Evolutionary conservation across 2,797 vertebrate species (phyloP), one percentile per base, ranked within the genome.

Genomic region (Silurus lanzhouensis): DNA sequence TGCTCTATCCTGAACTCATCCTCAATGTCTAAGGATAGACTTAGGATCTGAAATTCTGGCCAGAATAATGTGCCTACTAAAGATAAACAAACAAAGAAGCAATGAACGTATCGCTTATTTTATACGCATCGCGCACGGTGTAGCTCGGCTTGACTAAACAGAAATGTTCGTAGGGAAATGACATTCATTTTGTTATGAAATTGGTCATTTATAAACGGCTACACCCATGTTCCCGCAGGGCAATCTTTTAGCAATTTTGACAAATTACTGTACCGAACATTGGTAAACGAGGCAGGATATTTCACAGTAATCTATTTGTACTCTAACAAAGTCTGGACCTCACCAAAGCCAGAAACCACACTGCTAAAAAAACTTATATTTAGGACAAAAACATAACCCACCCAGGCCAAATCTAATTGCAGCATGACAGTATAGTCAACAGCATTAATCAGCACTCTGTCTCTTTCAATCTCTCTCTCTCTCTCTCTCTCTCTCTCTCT

Each of bases 361-460:
- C 14, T 9, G 60, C 58, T 80, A 83, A 87, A 87, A 76, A 81
- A 84, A 83, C 55, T 77, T 48, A 72, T 79, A 83, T 55, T 80
- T 61, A 87, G 82, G 83, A 68, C 55, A 72, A 38, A 83, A 86
- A 89, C 52, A 71, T 27, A 17, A 61, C 46, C 68, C 58, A 83
- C 83, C 81, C 31, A 64, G 14, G 55, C 86, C 83, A 80, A 68
- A 78, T 83, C 74, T 82, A 84, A 85, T 61, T 85, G 58, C 81
- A 83, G 63, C 58, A 67, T 68, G 38, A 76, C 63, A 67, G 84
- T 77, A 57, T 57, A 58, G 63, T 85, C 57, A 48, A 48, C 60
- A 81, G 75, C 25, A 85, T 82, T 63, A 75, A 85, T 81, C 64
- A 71, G 57, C 6, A 22, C 64, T 74, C 14, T 78, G 72, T 52